Percentiles rank a stretch among this genome's conserved stretches.
These are phyloP conservation scores for Plutomurus gul DNA, from an alignment of 1,140 invertebrate species.

Conservation along the genomic window DNA sequence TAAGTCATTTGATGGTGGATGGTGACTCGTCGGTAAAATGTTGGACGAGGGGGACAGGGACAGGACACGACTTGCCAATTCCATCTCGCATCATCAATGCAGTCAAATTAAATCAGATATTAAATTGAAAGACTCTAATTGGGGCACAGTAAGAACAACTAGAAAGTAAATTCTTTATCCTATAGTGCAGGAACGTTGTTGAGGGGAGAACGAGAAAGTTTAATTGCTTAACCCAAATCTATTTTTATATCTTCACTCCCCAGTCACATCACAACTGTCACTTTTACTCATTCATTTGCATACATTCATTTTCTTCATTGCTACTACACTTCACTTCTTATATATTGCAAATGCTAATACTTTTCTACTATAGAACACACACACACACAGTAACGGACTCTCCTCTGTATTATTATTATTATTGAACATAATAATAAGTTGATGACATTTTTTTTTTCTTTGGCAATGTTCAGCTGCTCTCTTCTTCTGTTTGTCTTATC, in stretches of 20 bases:
- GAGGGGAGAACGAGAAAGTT: constrained; percentile 19
- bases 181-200: constrained; percentile 19
- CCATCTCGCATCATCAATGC: too few relatives aligned
- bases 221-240: constrained; percentile 29
- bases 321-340: not conserved
- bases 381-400: not conserved
- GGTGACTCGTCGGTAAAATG: too few relatives aligned
- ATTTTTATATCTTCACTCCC: constrained; percentile 27
- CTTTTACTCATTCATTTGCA: constrained; percentile 25
- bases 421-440: constrained; percentile 7
- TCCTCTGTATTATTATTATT: not conserved
- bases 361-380: not conserved
- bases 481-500: not conserved
- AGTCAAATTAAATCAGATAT: too few relatives aligned
- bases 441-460: constrained; percentile 19
- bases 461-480: not conserved
- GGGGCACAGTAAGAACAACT: constrained; percentile 22
- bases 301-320: constrained; percentile 16
- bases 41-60: too few relatives aligned
- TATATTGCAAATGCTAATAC: not conserved
- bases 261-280: constrained; percentile 23
- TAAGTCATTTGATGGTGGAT: not conserved
- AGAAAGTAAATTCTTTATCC: constrained; percentile 5
- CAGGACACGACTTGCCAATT: too few relatives aligned
- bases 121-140: not conserved